Conservation (phyloP, 2,888 invertebrate species). For the Brachyptera risi region DNA sequence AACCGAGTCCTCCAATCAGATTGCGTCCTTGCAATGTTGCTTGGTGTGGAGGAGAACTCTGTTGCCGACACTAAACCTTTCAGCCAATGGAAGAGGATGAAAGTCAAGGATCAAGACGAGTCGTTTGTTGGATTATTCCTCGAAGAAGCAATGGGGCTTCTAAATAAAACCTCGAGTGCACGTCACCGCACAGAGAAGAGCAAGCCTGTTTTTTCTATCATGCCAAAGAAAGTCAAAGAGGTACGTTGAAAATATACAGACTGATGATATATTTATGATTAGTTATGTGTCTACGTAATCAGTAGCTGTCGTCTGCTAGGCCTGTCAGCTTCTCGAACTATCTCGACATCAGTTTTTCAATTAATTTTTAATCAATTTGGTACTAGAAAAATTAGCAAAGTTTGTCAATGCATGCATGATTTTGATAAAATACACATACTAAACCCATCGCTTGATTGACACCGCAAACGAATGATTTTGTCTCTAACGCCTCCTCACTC, state of each 20-base stretch:
- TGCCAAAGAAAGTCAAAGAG: slow-evolving; percentile 72
- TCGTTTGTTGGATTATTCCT: slow-evolving; percentile 79
- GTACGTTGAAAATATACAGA: slow-evolving; percentile 46
- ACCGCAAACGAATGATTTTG: too few species aligned
- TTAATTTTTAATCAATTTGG: too few species aligned
- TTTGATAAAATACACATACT: too few species aligned
- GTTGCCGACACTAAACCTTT: slow-evolving; percentile 52
- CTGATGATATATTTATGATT: too few species aligned
- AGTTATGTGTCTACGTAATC: too few species aligned
- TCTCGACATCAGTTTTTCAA: too few species aligned
- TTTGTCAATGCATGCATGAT: too few species aligned
- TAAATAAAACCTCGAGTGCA: slow-evolving; percentile 39
- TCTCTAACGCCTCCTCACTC: too few species aligned
- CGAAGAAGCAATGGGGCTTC: slow-evolving; percentile 74
- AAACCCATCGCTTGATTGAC: too few species aligned
- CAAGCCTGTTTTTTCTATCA: slow-evolving; percentile 65
- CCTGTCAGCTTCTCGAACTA: too few species aligned
- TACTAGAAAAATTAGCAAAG: too few species aligned
- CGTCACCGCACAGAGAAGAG: slow-evolving; percentile 44
- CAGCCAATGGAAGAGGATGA: slow-evolving; percentile 66
- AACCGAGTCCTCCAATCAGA: slow-evolving; percentile 62
- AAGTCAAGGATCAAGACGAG: slow-evolving; percentile 73
- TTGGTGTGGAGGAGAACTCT: slow-evolving; percentile 72
- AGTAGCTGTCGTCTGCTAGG: too few species aligned
- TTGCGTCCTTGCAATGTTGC: slow-evolving; percentile 71